Conservation (phyloP, 2,113 vertebrate genomes). For the Pica pica region DNA sequence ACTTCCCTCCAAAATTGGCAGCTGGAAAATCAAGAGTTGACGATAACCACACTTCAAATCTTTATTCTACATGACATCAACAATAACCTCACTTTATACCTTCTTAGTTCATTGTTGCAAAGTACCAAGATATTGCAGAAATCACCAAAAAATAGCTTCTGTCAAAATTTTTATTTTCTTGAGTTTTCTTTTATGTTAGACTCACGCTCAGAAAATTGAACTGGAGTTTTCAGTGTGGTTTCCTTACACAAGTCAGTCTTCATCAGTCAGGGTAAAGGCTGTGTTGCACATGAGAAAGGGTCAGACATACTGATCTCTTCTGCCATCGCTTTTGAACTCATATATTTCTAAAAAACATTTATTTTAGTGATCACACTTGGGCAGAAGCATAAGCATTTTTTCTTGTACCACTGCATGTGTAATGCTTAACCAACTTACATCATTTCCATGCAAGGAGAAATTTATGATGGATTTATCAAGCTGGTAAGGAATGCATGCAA, state of each 20-base stretch:
- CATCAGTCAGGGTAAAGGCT: background rate
- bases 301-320: background rate
- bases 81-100: background rate
- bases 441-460: background rate
- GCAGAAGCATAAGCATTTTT: background rate
- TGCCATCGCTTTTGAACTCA: background rate
- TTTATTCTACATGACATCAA: background rate
- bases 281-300: background rate
- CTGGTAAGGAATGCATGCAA: conserved; percentile 24
- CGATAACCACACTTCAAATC: background rate
- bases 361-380: background rate
- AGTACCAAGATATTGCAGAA: background rate
- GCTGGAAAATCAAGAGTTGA: background rate
- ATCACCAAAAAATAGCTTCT: background rate
- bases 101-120: background rate
- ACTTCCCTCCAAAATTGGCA: background rate
- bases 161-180: background rate
- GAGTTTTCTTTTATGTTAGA: background rate
- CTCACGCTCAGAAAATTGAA: fast-evolving
- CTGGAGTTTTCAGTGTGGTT: background rate
- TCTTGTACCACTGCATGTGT: background rate
- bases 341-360: background rate
- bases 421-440: background rate
- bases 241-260: background rate
- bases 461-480: conserved; percentile 5